Percentiles rank a stretch among this genome's conserved stretches.
These are phyloP conservation scores for Chironomus tentans DNA, from an alignment of 2,888 invertebrate species.

Conservation along the genomic window DNA sequence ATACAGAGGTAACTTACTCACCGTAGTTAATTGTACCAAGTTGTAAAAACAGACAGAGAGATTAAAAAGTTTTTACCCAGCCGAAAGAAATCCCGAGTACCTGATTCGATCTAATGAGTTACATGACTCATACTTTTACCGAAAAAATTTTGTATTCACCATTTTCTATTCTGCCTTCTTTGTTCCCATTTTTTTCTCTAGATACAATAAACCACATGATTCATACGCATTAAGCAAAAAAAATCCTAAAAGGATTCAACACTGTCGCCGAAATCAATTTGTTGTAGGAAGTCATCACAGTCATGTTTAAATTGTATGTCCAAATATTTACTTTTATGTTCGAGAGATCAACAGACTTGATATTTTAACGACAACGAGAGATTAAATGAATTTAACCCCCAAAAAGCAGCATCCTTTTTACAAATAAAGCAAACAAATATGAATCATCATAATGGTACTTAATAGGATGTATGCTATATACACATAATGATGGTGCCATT, in stretches of 20 bases:
- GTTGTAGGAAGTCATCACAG: constrained; percentile 4
- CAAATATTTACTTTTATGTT: not conserved
- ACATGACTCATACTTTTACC: not conserved
- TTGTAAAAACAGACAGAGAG: too few species aligned
- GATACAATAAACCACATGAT: not conserved
- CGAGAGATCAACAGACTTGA: not conserved
- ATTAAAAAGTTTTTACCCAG: not conserved
- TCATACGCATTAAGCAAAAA: not conserved
- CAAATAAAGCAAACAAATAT: not conserved
- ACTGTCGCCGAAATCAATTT: constrained; percentile 1
- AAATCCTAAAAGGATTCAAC: too few species aligned
- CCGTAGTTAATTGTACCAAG: too few species aligned
- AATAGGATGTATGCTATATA: too few species aligned
- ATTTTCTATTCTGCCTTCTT: not conserved
- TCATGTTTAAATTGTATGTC: not conserved
- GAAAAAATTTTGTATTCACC: too few species aligned
- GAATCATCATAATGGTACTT: not conserved
- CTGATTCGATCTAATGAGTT: not conserved
- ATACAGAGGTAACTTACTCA: too few species aligned
- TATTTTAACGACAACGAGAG: not conserved
- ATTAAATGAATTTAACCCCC: not conserved
- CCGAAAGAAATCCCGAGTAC: not conserved
- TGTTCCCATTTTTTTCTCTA: too few species aligned
- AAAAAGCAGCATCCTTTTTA: not conserved
- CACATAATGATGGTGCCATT: too few species aligned